Percentiles rank a stretch among this genome's conserved stretches.
phyloP scores from a whole-genome alignment of 2,113 vertebrate genomes.

The Amia ocellicauda region DNA sequence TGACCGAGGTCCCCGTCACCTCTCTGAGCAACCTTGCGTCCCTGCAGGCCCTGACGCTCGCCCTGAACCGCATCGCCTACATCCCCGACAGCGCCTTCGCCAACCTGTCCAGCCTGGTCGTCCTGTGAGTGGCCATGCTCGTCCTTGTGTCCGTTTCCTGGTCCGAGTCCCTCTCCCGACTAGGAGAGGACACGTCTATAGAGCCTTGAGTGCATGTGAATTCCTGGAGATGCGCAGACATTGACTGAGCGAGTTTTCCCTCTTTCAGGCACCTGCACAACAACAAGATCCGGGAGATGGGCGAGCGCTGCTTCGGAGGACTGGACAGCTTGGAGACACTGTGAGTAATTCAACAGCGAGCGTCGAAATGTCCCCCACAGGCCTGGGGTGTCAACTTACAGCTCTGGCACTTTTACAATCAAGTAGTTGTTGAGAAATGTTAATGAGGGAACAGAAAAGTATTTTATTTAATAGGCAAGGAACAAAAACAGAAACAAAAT shows the following conservation, averaged over 20 bases:
- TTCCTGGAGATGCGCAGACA: background rate
- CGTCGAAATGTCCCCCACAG: too few species aligned
- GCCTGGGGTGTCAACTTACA: too few species aligned
- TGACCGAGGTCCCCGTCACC: constrained; percentile 79
- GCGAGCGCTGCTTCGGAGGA: constrained; percentile 82
- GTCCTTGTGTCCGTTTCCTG: too few species aligned
- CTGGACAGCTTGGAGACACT: constrained; percentile 92
- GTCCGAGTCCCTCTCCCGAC: too few species aligned
- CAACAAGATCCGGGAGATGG: constrained; percentile 89
- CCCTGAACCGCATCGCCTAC: constrained; percentile 85
- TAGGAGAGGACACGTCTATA: too few species aligned
- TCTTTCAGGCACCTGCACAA: constrained; percentile 92
- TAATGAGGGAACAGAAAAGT: too few species aligned
- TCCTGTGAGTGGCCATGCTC: constrained; percentile 76
- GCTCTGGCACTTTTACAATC: too few species aligned
- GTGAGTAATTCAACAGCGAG: constrained; percentile 71
- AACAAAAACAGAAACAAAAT: too few species aligned
- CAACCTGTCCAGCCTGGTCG: constrained; percentile 93
- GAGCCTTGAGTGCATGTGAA: too few species aligned
- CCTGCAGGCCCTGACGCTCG: constrained; percentile 88
- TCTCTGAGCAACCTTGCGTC: constrained; percentile 85
- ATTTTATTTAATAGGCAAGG: too few species aligned
- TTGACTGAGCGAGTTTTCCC: constrained; percentile 18
- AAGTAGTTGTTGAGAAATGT: too few species aligned
- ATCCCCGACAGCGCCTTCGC: constrained; percentile 89